A percentile compares a stretch with the other conserved stretches of the same genome.
Conservation (phyloP, 2,797 vertebrate species). For the Tinamus major region DNA sequence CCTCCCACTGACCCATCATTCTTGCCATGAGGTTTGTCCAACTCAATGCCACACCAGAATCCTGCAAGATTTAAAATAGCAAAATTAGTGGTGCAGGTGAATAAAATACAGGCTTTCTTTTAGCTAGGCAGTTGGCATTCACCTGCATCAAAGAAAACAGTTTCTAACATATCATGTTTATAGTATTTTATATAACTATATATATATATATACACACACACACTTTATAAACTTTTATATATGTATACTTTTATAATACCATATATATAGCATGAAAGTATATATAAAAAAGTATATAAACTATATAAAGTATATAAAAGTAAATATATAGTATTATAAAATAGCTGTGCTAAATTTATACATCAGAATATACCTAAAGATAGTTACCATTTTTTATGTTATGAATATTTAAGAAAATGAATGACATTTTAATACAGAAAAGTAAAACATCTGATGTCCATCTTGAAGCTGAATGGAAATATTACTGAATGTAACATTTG, state of each 20-base stretch:
- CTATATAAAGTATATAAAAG: too few species aligned
- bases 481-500: not conserved
- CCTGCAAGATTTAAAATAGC: constrained; percentile 73
- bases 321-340: not conserved
- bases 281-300: too few species aligned
- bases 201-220: too few species aligned
- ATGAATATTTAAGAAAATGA: not conserved
- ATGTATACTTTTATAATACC: too few species aligned
- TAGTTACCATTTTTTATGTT: not conserved
- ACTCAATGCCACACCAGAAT: constrained; percentile 93
- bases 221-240: too few species aligned
- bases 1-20: constrained; percentile 94
- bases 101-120: not conserved
- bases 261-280: too few species aligned
- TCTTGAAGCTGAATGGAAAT: not conserved
- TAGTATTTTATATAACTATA: too few species aligned
- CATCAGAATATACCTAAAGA: not conserved
- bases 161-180: not conserved
- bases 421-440: not conserved
- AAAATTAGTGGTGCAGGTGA: not conserved
- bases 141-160: not conserved
- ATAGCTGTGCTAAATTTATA: not conserved
- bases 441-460: not conserved
- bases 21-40: constrained; percentile 95
- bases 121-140: not conserved